Evolutionary conservation across 23 tunicate genomes (phyloP), one percentile per base, ranked within the genome.

Genomic region (Ciona savignyi): DNA sequence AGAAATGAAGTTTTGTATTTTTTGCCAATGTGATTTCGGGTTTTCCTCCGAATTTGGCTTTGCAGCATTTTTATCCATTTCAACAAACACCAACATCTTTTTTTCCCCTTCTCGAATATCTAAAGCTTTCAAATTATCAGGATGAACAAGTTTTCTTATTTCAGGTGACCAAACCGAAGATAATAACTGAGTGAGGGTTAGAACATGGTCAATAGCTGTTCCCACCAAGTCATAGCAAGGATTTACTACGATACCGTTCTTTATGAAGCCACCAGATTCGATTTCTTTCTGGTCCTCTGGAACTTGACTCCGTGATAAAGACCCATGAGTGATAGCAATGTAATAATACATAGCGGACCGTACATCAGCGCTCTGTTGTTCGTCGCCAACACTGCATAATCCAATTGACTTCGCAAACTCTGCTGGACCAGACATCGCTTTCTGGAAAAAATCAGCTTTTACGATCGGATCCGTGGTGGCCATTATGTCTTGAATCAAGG

Each of bases 371-470:
- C 69, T 33, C 23, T 51, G 33, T 15, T 49, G 51, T 0, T 67
- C 31, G 28, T 22, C 68, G 32, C 25, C 21, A 4, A 32, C 30
- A 3, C 63, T 15, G 24, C 30, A 6, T 11, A 87, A 25, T 23
- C 95, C 95, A 26, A 81, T 76, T 1, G 79, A 71, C 3, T 64
- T 70, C 9, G 95, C 95, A 71, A 87, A 87, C n/a, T 87, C 71
- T 2, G 31, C 63, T 4, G 82, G 68, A 20, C 83, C 32, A 0
- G 30, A 67, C 63, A 87, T 11, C 29, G 56, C 70, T 23, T 64
- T 64, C 2, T 33, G 32, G 23, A 74, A 75, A 1, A 35, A 70
- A 23, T 60, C 62, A 35, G 77, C 71, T 32, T 65, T 29, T 0
- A 23, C 63, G 21, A 75, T 30, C 0, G 78, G 29, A 42, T 22